phyloP scores from a whole-genome alignment of 1,140 invertebrate genomes.

The Drosophila bocqueti region DNA sequence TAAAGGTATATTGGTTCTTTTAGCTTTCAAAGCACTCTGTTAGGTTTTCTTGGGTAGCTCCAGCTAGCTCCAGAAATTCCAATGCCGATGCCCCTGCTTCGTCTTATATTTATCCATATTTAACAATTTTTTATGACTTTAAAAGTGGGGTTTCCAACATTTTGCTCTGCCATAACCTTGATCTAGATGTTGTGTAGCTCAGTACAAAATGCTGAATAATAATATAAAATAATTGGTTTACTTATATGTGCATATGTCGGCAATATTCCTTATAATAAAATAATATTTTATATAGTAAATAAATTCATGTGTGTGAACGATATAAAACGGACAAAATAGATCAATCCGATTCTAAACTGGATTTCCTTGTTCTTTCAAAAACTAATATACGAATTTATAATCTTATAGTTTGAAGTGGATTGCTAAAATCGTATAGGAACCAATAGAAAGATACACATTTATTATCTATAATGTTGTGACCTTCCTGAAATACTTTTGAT shows the following conservation, averaged over 20 bases:
- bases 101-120: not conserved
- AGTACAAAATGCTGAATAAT: not conserved
- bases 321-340: not conserved
- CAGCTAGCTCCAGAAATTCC: not conserved
- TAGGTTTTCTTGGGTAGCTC: not conserved
- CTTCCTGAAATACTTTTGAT: not conserved
- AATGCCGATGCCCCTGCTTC: not conserved
- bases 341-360: not conserved
- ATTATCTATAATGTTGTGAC: not conserved
- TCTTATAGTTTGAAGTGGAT: not conserved
- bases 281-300: not conserved
- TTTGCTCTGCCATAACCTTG: not conserved
- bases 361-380: not conserved
- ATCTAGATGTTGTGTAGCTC: not conserved
- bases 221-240: not conserved
- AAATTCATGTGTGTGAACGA: not conserved
- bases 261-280: not conserved
- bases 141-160: not conserved
- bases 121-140: not conserved
- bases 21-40: not conserved
- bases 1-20: not conserved
- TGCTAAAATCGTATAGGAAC: too few species aligned
- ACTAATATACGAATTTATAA: not conserved
- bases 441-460: too few species aligned
- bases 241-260: not conserved